These are phyloP conservation scores for Nipponacmea schrenckii DNA, from an alignment of 2,888 invertebrate species.

Conservation along the genomic window DNA sequence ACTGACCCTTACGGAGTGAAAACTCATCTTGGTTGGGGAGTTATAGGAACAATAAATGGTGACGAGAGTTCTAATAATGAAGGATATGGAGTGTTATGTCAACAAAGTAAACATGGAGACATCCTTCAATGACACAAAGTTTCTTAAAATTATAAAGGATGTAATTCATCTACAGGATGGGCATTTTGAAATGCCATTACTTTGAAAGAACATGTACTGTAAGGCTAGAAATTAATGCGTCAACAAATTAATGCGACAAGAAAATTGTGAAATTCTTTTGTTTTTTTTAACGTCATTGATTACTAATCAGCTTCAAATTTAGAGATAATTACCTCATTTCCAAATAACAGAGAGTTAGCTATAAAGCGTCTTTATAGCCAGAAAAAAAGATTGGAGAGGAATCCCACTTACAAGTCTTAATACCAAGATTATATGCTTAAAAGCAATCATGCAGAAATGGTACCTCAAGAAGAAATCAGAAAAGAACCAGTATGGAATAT, in stretches of 20 bases:
- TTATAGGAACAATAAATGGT: slow-evolving; percentile 7
- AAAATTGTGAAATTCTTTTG: too few species aligned
- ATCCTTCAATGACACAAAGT: slow-evolving; percentile 16
- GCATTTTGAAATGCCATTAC: slow-evolving; percentile 1
- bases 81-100: background rate
- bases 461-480: background rate
- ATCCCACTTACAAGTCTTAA: slow-evolving; percentile 10
- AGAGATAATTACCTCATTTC: too few species aligned
- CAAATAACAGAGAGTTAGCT: slow-evolving; percentile 9
- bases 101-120: background rate
- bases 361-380: background rate
- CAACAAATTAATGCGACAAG: too few species aligned
- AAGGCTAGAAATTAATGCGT: too few species aligned
- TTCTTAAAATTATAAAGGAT: background rate
- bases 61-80: background rate
- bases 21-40: slow-evolving; percentile 14
- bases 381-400: slow-evolving; percentile 8
- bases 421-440: slow-evolving; percentile 17
- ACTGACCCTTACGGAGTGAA: slow-evolving; percentile 11
- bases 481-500: slow-evolving; percentile 18
- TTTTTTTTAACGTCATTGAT: too few species aligned
- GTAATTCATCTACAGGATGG: background rate
- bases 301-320: too few species aligned
- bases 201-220: background rate
- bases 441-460: slow-evolving; percentile 3